phyloP scores from a whole-genome alignment of 2,113 vertebrate genomes.

The Oryzias curvinotus region DNA sequence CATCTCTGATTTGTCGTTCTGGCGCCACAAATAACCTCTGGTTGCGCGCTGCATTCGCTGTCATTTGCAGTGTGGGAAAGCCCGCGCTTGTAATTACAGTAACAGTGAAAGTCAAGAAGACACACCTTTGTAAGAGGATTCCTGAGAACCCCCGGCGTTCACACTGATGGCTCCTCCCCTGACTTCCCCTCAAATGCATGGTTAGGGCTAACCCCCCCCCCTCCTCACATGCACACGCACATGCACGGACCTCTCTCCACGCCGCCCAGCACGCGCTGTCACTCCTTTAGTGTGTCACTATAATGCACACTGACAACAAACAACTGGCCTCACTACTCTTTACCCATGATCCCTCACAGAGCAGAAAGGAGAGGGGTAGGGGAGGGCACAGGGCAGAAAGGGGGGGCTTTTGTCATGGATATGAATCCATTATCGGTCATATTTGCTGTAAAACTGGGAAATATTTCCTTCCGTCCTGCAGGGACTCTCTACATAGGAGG shows the following conservation, averaged over 20 bases:
- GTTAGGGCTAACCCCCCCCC: constrained; percentile 2
- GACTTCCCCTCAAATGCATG: constrained; percentile 4
- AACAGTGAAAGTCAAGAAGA: constrained; percentile 62
- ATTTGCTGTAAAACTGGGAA: constrained; percentile 32
- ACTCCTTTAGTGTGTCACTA: constrained; percentile 62
- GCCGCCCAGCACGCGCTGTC: constrained; percentile 61
- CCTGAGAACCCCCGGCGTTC: constrained; percentile 62
- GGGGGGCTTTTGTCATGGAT: constrained; percentile 43
- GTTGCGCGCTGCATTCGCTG: constrained; percentile 32
- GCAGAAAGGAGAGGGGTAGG: constrained; percentile 12
- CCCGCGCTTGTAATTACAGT: constrained; percentile 49
- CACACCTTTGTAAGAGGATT: constrained; percentile 67
- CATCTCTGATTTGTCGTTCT: too few relatives aligned
- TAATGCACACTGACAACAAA: constrained; percentile 78
- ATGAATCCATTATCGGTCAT: constrained; percentile 34
- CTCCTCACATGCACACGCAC: not conserved
- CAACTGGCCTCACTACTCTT: constrained; percentile 59
- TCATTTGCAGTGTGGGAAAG: constrained; percentile 60
- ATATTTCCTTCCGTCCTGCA: constrained; percentile 35
- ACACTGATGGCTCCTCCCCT: constrained; percentile 45
- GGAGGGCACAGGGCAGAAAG: constrained; percentile 21
- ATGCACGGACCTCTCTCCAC: not conserved
- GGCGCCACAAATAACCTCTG: constrained; percentile 22
- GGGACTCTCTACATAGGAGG: not conserved
- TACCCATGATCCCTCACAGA: constrained; percentile 51